These are phyloP conservation scores for Dolichotis patagonum DNA, from an alignment of 2,113 vertebrate genomes.

Conservation along the genomic window DNA sequence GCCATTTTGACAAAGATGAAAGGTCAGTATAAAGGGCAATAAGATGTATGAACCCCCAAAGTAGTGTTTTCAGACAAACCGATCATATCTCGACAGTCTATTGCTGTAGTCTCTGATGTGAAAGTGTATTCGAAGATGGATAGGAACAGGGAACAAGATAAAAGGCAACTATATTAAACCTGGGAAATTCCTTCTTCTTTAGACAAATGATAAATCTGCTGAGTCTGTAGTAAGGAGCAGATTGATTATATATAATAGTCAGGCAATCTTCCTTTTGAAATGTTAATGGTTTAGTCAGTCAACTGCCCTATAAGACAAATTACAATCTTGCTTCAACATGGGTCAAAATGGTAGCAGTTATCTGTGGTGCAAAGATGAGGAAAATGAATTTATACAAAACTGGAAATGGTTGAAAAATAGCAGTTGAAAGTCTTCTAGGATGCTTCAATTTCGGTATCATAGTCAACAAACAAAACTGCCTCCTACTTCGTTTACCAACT, in stretches of 20 bases:
- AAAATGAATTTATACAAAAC: background rate
- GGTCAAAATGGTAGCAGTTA: background rate
- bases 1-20: constrained; percentile 62
- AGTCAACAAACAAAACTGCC: background rate
- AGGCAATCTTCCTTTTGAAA: constrained; percentile 52
- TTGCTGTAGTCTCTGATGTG: constrained; percentile 39
- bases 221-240: constrained; percentile 16
- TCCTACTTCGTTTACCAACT: background rate
- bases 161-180: constrained; percentile 55
- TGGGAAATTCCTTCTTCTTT: constrained; percentile 32
- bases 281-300: constrained; percentile 36
- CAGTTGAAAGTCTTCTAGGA: background rate
- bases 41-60: constrained; percentile 55
- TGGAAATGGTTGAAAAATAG: background rate
- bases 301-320: background rate
- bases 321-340: constrained; percentile 47
- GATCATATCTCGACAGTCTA: constrained; percentile 55
- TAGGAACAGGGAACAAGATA: constrained; percentile 32
- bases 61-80: constrained; percentile 58
- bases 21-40: constrained; percentile 49
- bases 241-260: constrained; percentile 19
- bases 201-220: constrained; percentile 59
- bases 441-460: background rate
- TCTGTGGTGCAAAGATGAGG: background rate
- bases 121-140: constrained; percentile 51